Conservation (phyloP, 2,888 invertebrate species). For the Pristionchus exspectatus region DNA sequence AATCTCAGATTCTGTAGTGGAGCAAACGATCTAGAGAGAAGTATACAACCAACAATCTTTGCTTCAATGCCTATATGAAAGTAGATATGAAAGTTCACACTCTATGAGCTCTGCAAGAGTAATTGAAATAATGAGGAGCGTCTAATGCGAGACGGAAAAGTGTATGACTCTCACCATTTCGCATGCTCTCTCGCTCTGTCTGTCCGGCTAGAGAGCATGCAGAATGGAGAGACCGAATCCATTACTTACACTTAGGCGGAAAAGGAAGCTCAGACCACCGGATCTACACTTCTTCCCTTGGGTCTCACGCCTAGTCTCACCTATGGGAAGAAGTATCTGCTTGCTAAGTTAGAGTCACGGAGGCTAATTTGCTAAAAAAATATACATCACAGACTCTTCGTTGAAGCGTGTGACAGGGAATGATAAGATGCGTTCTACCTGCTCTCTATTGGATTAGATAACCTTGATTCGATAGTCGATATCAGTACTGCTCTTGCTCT, state of each 20-base stretch:
- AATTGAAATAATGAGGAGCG: constrained; percentile 34
- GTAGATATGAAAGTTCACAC: constrained; percentile 7
- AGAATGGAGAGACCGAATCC: not conserved
- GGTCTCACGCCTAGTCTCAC: constrained; percentile 10
- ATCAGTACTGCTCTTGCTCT: constrained; percentile 6
- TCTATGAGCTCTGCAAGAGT: not conserved
- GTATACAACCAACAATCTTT: too few relatives aligned
- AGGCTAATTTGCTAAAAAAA: not conserved
- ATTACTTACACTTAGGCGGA: not conserved
- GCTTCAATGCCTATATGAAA: too few relatives aligned
- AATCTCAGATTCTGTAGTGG: constrained; percentile 26
- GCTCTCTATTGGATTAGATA: not conserved
- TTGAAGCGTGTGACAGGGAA: not conserved
- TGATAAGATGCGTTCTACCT: not conserved
- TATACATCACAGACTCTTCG: not conserved
- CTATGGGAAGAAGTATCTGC: not conserved
- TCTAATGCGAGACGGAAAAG: not conserved
- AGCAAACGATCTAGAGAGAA: not conserved
- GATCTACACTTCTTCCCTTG: constrained; percentile 3
- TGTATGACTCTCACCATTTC: not conserved
- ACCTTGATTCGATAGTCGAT: constrained; percentile 25
- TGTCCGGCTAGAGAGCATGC: not conserved
- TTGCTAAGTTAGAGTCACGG: not conserved
- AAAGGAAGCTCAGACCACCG: not conserved
- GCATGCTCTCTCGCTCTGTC: not conserved